A percentile compares a stretch with the other conserved stretches of the same genome.
These are phyloP conservation scores for Hemistola chrysoprasaria DNA, from an alignment of 2,888 invertebrate genomes.

Conservation along the genomic window DNA sequence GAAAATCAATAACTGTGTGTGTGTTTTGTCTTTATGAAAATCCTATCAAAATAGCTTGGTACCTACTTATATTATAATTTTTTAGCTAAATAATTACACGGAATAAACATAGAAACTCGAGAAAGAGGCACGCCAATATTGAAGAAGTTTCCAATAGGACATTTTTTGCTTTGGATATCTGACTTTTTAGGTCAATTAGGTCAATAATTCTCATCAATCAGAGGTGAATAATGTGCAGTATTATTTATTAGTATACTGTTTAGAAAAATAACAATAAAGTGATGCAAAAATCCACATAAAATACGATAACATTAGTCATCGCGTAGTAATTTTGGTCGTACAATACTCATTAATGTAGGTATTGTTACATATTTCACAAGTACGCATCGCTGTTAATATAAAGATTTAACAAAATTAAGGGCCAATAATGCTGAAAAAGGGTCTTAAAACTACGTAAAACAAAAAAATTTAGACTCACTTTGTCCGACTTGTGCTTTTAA, in stretches of 20 bases:
- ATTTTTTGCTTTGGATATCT: too few relatives aligned
- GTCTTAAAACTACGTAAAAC: conserved; percentile 14
- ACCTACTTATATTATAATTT: too few relatives aligned
- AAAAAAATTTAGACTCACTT: conserved; percentile 85
- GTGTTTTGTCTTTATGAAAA: too few relatives aligned
- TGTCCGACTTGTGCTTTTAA: conserved; percentile 93
- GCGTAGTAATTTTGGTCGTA: conserved; percentile 28
- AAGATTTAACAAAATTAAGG: background rate
- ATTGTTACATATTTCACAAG: background rate
- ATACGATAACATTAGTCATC: conserved; percentile 51
- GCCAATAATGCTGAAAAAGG: conserved; percentile 6
- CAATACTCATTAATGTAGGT: background rate
- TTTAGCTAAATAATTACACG: too few relatives aligned
- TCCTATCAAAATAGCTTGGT: too few relatives aligned
- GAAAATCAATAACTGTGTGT: conserved; percentile 57
- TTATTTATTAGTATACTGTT: too few relatives aligned
- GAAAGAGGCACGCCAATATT: background rate
- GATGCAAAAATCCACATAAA: conserved; percentile 17
- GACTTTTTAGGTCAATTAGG: too few relatives aligned
- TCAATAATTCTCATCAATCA: too few relatives aligned
- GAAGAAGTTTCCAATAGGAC: background rate
- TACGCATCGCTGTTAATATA: background rate
- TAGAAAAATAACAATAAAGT: too few relatives aligned
- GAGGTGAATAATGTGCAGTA: too few relatives aligned
- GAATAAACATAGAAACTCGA: background rate